Conservation (phyloP, 2,797 vertebrate species). For the Rhinogobio ventralis region DNA sequence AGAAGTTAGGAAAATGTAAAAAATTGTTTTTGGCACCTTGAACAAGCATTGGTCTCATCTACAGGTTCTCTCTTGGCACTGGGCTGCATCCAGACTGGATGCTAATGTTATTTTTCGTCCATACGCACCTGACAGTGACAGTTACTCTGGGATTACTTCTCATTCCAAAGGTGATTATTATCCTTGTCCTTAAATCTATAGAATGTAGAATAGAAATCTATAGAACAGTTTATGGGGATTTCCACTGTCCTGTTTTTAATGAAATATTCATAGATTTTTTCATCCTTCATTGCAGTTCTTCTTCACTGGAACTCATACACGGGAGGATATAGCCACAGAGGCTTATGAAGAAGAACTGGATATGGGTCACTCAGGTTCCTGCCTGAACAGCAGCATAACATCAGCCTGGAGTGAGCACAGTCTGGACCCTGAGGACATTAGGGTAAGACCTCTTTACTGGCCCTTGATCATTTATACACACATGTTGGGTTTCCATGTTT, state of each 20-base stretch:
- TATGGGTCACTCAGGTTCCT: constrained; percentile 96
- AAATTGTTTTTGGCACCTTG: neutral
- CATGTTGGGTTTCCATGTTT: neutral
- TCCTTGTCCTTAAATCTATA: constrained; percentile 6
- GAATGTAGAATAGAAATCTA: neutral
- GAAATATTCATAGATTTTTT: constrained; percentile 7
- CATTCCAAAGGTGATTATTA: constrained; percentile 89
- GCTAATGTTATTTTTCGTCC: constrained; percentile 93
- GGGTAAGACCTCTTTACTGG: constrained; percentile 76
- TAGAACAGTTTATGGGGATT: neutral
- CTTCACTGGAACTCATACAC: constrained; percentile 90
- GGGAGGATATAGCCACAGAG: constrained; percentile 95
- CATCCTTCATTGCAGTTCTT: constrained; percentile 82
- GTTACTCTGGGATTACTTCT: constrained; percentile 92
- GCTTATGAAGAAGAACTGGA: constrained; percentile 98
- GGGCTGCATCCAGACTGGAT: constrained; percentile 97
- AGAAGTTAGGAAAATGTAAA: neutral
- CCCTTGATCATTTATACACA: constrained; percentile 24
- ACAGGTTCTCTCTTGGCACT: constrained; percentile 90
- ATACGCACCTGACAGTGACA: constrained; percentile 96
- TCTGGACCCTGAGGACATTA: constrained; percentile 96
- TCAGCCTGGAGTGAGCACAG: constrained; percentile 99
- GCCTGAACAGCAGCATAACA: constrained; percentile 97
- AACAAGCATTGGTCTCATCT: constrained; percentile 33
- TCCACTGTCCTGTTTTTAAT: neutral